Percentiles rank a stretch among this genome's conserved stretches.
Conservation (phyloP, 2,113 vertebrate species). For the Mobula hypostoma region DNA sequence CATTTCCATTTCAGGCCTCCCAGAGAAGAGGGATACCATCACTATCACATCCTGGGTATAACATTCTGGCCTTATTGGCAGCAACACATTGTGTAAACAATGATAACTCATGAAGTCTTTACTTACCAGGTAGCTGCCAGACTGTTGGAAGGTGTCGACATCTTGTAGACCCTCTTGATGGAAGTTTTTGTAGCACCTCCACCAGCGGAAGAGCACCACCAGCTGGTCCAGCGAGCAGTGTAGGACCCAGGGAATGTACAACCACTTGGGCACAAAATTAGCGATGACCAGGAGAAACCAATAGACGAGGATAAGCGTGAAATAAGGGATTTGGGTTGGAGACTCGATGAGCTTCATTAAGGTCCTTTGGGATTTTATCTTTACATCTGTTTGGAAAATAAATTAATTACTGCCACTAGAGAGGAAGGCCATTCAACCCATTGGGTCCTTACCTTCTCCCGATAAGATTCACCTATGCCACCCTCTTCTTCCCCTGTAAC, state of each 20-base stretch:
- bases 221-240: conserved; percentile 20
- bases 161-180: background rate
- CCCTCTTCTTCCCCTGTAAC: too few species aligned
- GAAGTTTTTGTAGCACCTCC: background rate
- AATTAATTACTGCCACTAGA: background rate
- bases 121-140: background rate
- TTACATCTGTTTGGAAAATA: background rate
- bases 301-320: background rate
- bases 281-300: background rate
- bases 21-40: too few species aligned
- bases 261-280: background rate
- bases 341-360: conserved; percentile 18
- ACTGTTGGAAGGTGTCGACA: background rate
- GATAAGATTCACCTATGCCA: too few species aligned
- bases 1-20: too few species aligned
- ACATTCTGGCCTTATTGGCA: too few species aligned
- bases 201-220: background rate
- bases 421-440: background rate
- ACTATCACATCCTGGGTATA: too few species aligned
- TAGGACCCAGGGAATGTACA: conserved; percentile 3
- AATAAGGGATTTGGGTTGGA: background rate
- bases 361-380: conserved; percentile 9
- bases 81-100: background rate
- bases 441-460: too few species aligned
- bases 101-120: background rate